A percentile compares a stretch with the other conserved stretches of the same genome.
Evolutionary conservation across 1,140 invertebrate species (phyloP).

Genomic region (Liolophura sinensis): DNA sequence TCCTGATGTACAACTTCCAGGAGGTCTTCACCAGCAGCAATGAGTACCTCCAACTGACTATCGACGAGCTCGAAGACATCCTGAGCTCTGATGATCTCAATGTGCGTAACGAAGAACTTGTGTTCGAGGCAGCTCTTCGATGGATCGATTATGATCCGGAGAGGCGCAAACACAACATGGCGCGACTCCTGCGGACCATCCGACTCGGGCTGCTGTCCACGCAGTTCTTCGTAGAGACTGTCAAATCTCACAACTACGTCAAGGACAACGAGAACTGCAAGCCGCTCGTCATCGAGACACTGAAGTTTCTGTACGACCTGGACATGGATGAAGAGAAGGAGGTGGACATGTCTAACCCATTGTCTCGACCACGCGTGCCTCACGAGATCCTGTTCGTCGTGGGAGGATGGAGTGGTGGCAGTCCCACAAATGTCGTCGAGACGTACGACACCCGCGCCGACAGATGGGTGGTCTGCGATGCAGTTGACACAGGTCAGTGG

Average conservation of each 20-base stretch:
- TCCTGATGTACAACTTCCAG: conserved; percentile 40
- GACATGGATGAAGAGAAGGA: conserved; percentile 63
- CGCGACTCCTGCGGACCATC: conserved; percentile 73
- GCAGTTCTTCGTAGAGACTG: conserved; percentile 72
- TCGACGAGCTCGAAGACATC: conserved; percentile 91
- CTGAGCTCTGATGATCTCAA: conserved; percentile 96
- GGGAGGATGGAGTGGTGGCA: conserved; percentile 76
- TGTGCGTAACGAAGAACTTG: conserved; percentile 93
- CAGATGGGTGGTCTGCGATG: conserved; percentile 64
- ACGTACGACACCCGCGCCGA: conserved; percentile 78
- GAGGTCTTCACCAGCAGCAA: conserved; percentile 89
- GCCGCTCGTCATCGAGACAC: conserved; percentile 74
- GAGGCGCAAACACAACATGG: conserved; percentile 81
- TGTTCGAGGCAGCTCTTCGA: conserved; percentile 88
- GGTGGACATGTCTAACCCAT: conserved; percentile 41
- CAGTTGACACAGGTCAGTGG: conserved; percentile 31
- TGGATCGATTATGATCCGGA: conserved; percentile 97
- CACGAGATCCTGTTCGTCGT: conserved; percentile 63
- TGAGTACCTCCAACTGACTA: conserved; percentile 90
- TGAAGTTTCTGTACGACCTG: conserved; percentile 75
- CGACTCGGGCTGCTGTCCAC: conserved; percentile 83
- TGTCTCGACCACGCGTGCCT: conserved; percentile 47
- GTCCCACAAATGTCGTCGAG: conserved; percentile 74
- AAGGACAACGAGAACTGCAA: conserved; percentile 69
- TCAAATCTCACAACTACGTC: conserved; percentile 67